These are phyloP conservation scores for Dynastes tityus DNA, from an alignment of 2,888 invertebrate genomes.

Conservation along the genomic window DNA sequence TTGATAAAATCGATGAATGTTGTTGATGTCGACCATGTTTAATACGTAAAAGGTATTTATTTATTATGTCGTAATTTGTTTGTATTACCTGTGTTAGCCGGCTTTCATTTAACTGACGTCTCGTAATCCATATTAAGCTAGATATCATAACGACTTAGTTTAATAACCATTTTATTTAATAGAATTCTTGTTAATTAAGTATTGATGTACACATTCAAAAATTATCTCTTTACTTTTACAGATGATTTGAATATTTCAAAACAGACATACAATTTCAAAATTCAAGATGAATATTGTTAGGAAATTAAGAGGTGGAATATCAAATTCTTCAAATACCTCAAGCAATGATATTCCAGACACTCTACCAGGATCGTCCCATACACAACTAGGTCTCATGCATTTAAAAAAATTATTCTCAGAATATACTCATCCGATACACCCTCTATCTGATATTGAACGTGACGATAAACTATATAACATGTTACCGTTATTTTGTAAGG, in stretches of 20 bases:
- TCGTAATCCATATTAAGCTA: neutral
- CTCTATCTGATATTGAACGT: slow-evolving; percentile 84
- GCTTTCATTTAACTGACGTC: neutral
- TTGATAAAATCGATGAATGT: slow-evolving; percentile 49
- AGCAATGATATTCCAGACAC: slow-evolving; percentile 75
- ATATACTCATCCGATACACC: slow-evolving; percentile 90
- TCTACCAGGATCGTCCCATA: slow-evolving; percentile 80
- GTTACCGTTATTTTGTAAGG: slow-evolving; percentile 98
- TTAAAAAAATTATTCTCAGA: slow-evolving; percentile 96
- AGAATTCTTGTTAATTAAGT: slow-evolving; percentile 26
- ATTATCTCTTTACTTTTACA: slow-evolving; percentile 21
- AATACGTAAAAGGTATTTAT: slow-evolving; percentile 31
- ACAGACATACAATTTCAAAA: slow-evolving; percentile 1
- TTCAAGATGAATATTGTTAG: slow-evolving; percentile 90
- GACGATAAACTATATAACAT: slow-evolving; percentile 97
- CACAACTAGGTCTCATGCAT: slow-evolving; percentile 95
- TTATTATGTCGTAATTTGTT: slow-evolving; percentile 45
- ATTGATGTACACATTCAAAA: slow-evolving; percentile 21
- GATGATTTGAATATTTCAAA: slow-evolving; percentile 38
- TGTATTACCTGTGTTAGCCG: slow-evolving; percentile 28
- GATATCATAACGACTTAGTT: neutral
- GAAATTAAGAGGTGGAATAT: slow-evolving; percentile 83
- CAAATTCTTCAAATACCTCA: slow-evolving; percentile 67
- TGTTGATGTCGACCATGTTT: slow-evolving; percentile 50
- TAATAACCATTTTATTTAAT: neutral